Evolutionary conservation across 2,113 vertebrate species (phyloP).

Genomic region (Cercocebus atys): DNA sequence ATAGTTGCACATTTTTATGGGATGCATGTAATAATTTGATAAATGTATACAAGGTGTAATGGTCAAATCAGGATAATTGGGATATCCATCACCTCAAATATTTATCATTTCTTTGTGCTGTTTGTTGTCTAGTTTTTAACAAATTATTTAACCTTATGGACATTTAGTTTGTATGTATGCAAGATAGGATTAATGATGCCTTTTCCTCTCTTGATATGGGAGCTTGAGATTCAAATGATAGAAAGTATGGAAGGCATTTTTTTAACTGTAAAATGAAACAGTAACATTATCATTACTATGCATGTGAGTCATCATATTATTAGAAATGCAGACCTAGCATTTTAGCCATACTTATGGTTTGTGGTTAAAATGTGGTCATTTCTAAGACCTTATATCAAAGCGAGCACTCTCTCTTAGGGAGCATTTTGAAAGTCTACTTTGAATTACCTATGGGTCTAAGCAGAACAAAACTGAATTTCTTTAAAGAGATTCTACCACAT

Average conservation of each 20-base stretch:
- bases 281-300: neutral
- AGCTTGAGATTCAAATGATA: neutral
- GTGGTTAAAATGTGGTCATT: neutral
- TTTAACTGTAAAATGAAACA: neutral
- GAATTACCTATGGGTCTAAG: neutral
- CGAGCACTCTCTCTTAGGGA: neutral
- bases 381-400: neutral
- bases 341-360: neutral
- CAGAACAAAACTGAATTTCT: neutral
- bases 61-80: neutral
- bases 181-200: neutral
- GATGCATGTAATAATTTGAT: neutral
- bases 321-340: neutral
- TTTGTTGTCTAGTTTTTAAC: neutral
- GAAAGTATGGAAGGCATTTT: slow-evolving; percentile 9
- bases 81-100: neutral
- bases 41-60: neutral
- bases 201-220: neutral
- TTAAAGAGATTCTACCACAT: neutral
- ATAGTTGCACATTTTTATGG: neutral
- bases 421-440: neutral
- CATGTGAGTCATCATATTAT: neutral
- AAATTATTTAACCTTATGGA: neutral
- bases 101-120: neutral
- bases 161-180: neutral